phyloP scores from a whole-genome alignment of 1,140 invertebrate genomes.

The Diachasma alloeum region DNA sequence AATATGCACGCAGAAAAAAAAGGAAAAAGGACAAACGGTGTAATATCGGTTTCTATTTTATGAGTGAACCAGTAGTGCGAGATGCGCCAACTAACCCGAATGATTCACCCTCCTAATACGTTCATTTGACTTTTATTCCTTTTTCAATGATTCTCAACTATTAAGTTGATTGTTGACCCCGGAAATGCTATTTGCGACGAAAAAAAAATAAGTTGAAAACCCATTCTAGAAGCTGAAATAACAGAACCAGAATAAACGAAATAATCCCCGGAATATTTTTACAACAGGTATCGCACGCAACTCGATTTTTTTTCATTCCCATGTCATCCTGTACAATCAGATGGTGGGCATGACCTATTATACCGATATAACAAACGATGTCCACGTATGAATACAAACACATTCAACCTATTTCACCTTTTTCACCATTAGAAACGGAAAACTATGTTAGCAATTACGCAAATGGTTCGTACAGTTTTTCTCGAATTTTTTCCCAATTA shows the following conservation, averaged over 20 bases:
- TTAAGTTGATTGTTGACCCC: neutral
- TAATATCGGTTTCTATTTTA: conserved; percentile 29
- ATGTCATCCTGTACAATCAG: conserved; percentile 20
- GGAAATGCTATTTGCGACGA: too few species aligned
- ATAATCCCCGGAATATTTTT: neutral
- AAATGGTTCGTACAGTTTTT: neutral
- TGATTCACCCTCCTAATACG: neutral
- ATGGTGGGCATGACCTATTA: conserved; percentile 32
- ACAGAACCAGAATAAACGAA: neutral
- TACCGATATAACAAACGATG: conserved; percentile 43
- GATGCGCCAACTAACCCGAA: neutral
- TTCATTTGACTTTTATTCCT: neutral
- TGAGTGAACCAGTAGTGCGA: neutral
- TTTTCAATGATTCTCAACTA: neutral
- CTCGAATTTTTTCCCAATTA: neutral
- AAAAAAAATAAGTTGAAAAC: too few species aligned
- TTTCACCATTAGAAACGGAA: neutral
- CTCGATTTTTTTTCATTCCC: neutral
- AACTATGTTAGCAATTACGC: neutral
- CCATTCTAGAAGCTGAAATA: neutral
- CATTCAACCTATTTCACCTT: conserved; percentile 29
- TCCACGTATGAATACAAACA: conserved; percentile 37
- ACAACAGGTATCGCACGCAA: neutral
- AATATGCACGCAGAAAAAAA: neutral
- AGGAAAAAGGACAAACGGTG: neutral